Base-by-base conservation (phyloP, 2,888 invertebrate genomes). In the Barypeithes pellucidus region DNA sequence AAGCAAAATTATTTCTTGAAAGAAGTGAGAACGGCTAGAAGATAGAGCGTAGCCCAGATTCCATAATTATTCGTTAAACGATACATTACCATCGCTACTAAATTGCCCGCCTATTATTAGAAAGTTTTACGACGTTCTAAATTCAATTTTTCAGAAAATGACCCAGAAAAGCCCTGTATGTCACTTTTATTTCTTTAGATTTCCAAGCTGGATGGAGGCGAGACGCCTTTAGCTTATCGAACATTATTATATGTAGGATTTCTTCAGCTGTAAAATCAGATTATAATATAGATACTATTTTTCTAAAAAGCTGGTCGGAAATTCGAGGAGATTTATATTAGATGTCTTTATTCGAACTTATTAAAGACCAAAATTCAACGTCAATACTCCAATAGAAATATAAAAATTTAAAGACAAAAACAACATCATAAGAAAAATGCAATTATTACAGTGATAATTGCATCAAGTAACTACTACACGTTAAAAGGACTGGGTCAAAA, bases 61-160 rank as follows among this genome's bases (percentile, higher is more conserved):
- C 47, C 16, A 24, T 57, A 59, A 67, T 67, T 67, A 41, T 43
- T 59, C 43, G 22, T 39, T 66, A 66, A 67, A 67, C 33, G 18
- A 33, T 59, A 41, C 45, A 7, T 18, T 33, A 45, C 43, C 43
- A 36, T 57, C 41, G 14, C n/a, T 57, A 67, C 45, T 67, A 45
- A 67, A 59, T 67, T 59, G 33, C 45, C 1, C 12, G 24, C 59
- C 18, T 33, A 29, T 67, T 72, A 72, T 72, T 57, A 65, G 43
- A 66, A 60, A 61, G 52, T 18, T 72, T 72, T 72, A 67, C 60
- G 72, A 66, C 29, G 65, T 52, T 47, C 67, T 72, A 72, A 72
- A 72, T 72, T 72, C 66, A 72, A 72, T 72, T 72, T 66, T 60
- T 66, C 65, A 59, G 39, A 60, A 61, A 72, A 72, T 72, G 60